Conservation (phyloP, 2,888 invertebrate genomes). For the Harpagoxenus sublaevis region DNA sequence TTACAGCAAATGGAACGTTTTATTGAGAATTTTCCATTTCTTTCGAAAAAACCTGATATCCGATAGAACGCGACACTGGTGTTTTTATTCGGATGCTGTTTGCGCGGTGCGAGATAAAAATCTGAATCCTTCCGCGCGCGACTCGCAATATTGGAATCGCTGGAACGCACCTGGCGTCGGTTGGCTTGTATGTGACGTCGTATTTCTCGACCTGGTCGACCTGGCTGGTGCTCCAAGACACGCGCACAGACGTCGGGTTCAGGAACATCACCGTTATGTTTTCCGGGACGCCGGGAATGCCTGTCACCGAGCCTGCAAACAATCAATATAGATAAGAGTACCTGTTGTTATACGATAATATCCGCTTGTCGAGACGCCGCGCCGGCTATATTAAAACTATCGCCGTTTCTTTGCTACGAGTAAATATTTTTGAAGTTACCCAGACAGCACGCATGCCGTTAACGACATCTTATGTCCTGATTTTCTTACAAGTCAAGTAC, state of each 20-base stretch:
- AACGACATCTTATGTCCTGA: no score
- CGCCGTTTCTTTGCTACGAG: background rate
- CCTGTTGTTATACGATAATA: conserved; percentile 17
- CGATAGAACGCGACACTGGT: conserved; percentile 8
- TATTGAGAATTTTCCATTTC: background rate
- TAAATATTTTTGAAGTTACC: no score
- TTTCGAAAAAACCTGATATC: background rate
- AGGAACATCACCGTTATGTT: conserved; percentile 96
- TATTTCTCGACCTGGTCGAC: conserved; percentile 94
- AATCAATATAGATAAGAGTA: conserved; percentile 54
- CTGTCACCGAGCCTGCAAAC: conserved; percentile 91
- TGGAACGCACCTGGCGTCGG: conserved; percentile 94
- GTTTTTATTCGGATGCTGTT: background rate
- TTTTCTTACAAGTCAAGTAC: no score
- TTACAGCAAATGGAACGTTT: background rate
- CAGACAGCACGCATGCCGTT: no score
- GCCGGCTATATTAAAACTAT: background rate
- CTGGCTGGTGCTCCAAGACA: conserved; percentile 94
- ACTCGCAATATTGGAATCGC: conserved; percentile 61
- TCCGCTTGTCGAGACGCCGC: background rate
- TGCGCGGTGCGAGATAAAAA: background rate
- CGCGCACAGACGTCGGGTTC: conserved; percentile 94
- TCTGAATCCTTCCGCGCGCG: background rate
- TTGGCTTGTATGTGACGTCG: conserved; percentile 96
- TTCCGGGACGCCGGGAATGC: conserved; percentile 92